Evolutionary conservation across 2,888 invertebrate genomes (phyloP).

Genomic region (Noctuana brunneofusca): DNA sequence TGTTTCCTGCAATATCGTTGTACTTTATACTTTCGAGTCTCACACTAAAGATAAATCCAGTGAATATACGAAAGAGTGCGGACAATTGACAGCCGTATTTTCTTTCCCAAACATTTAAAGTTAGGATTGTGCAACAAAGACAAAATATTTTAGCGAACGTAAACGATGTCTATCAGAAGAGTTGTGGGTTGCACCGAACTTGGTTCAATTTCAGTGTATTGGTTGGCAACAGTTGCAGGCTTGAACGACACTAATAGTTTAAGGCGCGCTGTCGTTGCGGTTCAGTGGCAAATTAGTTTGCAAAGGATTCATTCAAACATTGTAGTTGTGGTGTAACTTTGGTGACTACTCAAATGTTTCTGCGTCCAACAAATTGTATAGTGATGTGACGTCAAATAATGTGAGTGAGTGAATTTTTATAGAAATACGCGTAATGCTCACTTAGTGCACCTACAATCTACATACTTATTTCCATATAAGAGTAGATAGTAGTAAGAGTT

Average conservation of each 20-base stretch:
- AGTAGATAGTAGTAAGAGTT: no score
- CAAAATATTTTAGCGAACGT: conserved; percentile 32
- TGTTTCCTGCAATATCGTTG: conserved; percentile 6
- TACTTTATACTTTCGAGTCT: conserved; percentile 10
- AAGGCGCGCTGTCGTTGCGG: conserved; percentile 17
- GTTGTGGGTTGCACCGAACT: conserved; percentile 25
- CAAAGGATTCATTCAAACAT: conserved; percentile 30
- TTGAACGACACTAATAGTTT: conserved; percentile 40
- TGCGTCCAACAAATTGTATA: conserved; percentile 5
- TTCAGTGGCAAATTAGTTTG: conserved; percentile 31
- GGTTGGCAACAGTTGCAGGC: conserved; percentile 39
- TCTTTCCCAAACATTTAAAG: conserved; percentile 26
- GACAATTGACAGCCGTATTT: conserved; percentile 33
- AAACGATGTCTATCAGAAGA: conserved; percentile 30
- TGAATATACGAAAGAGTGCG: conserved; percentile 27
- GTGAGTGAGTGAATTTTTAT: no score
- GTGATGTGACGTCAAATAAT: no score
- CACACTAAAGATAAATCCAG: conserved; percentile 24
- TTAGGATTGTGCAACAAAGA: conserved; percentile 31
- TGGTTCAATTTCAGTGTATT: conserved; percentile 35
- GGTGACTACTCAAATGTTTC: conserved; percentile 44
- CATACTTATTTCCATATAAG: no score
- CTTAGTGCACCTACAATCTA: no score
- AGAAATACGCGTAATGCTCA: no score
- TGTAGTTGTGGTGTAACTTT: conserved; percentile 36